Percentiles rank a stretch among this genome's conserved stretches.
Evolutionary conservation across 2,888 invertebrate species (phyloP).

Genomic region (Agrochola litura): DNA sequence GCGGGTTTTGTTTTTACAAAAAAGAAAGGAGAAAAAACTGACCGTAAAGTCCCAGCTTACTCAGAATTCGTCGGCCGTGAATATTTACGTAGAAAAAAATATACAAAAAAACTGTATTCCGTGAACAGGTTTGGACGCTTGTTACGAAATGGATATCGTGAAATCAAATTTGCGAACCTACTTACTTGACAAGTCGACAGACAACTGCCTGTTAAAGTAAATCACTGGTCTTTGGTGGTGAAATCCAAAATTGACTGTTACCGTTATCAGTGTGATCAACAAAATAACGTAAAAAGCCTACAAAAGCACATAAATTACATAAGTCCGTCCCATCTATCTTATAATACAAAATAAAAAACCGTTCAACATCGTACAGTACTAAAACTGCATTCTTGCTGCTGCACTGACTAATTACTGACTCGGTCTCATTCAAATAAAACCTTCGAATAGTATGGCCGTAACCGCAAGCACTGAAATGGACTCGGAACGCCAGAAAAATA

Average conservation of each 20-base stretch:
- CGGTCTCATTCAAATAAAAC: conserved; percentile 61
- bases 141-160: conserved; percentile 81
- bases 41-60: conserved; percentile 41
- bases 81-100: conserved; percentile 62
- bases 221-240: conserved; percentile 18
- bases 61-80: conserved; percentile 60
- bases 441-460: conserved; percentile 50
- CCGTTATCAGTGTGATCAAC: not conserved
- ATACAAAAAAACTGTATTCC: conserved; percentile 50
- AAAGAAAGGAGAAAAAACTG: conserved; percentile 28
- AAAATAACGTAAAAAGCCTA: conserved; percentile 5
- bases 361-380: conserved; percentile 22
- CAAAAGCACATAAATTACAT: conserved; percentile 12
- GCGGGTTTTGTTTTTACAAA: conserved; percentile 40
- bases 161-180: conserved; percentile 74
- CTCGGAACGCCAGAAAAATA: conserved; percentile 49
- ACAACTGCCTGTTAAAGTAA: conserved; percentile 36
- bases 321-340: not conserved
- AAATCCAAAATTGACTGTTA: conserved; percentile 17
- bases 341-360: conserved; percentile 23
- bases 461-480: conserved; percentile 58
- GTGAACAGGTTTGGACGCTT: conserved; percentile 70
- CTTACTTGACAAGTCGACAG: conserved; percentile 53
- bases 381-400: conserved; percentile 45
- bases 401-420: conserved; percentile 57